Evolutionary conservation across 1,140 invertebrate genomes (phyloP).

Genomic region (Steinernema khuongi): DNA sequence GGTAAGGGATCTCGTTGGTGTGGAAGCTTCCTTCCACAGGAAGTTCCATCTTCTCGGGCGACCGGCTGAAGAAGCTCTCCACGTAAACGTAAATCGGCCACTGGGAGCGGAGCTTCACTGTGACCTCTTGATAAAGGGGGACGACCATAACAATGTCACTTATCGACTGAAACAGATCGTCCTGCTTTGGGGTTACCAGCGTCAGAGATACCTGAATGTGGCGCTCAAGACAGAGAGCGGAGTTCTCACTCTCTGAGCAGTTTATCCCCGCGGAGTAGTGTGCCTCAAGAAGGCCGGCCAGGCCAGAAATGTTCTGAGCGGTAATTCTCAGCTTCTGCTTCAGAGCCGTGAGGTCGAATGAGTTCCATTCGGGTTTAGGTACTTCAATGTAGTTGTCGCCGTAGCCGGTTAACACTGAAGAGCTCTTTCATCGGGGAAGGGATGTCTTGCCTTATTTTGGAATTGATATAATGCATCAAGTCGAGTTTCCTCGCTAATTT

Average conservation of each 20-base stretch:
- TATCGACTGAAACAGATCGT: conserved; percentile 16
- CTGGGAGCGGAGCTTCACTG: not conserved
- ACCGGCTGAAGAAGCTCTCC: not conserved
- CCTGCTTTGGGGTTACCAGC: not conserved
- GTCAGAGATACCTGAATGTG: not conserved
- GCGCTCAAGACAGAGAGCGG: not conserved
- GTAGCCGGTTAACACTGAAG: not conserved
- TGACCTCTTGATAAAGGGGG: conserved; percentile 23
- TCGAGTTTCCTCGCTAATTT: no score
- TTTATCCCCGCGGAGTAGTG: not conserved
- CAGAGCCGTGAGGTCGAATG: conserved; percentile 11
- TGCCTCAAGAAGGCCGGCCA: not conserved
- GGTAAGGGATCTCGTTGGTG: not conserved
- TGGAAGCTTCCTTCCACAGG: not conserved
- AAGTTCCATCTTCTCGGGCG: not conserved
- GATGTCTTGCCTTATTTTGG: no score
- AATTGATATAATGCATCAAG: no score
- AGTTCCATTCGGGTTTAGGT: not conserved
- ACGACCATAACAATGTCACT: conserved; percentile 23
- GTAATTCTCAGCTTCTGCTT: conserved; percentile 16
- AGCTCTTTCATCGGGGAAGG: not conserved
- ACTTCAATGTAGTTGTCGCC: not conserved
- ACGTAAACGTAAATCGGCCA: conserved; percentile 21
- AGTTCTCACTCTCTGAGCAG: not conserved
- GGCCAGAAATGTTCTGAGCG: conserved; percentile 8